Percentiles rank a stretch among this genome's conserved stretches.
phyloP scores from a whole-genome alignment of 2,113 vertebrate species.

The Muscicapa adusta region DNA sequence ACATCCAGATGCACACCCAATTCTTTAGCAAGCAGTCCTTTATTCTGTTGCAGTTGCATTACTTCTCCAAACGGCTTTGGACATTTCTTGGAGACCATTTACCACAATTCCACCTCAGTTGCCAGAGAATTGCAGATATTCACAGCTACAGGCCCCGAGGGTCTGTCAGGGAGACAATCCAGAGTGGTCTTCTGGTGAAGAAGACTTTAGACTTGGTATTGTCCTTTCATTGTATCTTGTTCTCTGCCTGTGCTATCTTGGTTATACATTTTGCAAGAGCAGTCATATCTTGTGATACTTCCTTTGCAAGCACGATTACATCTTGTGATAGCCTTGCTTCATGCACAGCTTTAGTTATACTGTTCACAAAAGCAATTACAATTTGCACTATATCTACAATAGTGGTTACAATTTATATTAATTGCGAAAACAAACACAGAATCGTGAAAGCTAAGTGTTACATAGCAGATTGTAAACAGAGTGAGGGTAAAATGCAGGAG shows the following conservation, averaged over 20 bases:
- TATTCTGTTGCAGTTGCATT: neutral
- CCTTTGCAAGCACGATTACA: neutral
- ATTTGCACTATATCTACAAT: no score
- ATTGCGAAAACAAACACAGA: neutral
- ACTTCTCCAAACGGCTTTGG: neutral
- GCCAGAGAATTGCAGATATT: no score
- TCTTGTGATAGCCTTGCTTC: neutral
- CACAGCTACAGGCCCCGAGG: no score
- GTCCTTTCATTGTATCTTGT: neutral
- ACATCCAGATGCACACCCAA: neutral
- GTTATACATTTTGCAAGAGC: neutral
- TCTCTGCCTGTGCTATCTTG: neutral
- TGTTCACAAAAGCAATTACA: neutral
- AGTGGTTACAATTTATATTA: neutral
- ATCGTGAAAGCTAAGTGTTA: neutral
- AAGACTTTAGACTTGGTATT: neutral
- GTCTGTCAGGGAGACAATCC: neutral
- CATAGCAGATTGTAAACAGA: neutral
- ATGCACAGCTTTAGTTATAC: neutral
- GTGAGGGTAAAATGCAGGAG: neutral
- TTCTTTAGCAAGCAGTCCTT: neutral
- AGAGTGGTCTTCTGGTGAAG: neutral
- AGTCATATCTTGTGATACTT: neutral
- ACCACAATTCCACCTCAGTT: neutral
- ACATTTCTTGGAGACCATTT: rapidly evolving